These are phyloP conservation scores for Pristionchus entomophagus DNA, from an alignment of 2,888 invertebrate genomes.

Conservation along the genomic window DNA sequence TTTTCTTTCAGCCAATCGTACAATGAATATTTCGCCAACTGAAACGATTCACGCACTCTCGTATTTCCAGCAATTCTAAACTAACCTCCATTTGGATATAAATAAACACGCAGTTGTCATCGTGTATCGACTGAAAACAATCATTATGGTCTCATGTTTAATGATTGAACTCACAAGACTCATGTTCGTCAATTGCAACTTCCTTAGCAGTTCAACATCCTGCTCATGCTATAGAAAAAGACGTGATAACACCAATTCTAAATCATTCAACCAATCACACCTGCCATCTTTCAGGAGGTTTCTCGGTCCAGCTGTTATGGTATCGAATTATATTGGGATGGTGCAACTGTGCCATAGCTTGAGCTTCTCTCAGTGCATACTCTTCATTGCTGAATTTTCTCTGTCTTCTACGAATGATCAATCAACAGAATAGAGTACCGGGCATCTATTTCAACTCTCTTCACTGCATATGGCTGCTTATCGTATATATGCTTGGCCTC, in stretches of 20 bases:
- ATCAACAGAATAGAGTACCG: no score
- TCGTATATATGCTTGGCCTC: no score
- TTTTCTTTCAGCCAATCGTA: not conserved
- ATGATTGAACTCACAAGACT: not conserved
- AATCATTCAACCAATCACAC: not conserved
- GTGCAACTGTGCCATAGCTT: not conserved
- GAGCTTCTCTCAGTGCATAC: not conserved
- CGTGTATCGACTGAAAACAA: not conserved
- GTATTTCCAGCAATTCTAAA: not conserved
- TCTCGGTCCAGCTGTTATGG: not conserved
- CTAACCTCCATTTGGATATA: not conserved
- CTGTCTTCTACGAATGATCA: no score
- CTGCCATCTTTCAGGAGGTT: not conserved
- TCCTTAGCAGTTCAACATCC: not conserved
- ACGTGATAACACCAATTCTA: no score
- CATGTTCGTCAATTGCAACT: not conserved
- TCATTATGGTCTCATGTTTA: not conserved
- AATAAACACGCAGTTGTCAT: not conserved
- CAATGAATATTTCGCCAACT: not conserved
- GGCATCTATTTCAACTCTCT: no score
- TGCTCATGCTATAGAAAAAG: no score
- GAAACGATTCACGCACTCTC: not conserved
- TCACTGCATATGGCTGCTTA: no score
- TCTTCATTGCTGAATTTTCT: not conserved
- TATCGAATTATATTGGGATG: constrained; percentile 1